A percentile compares a stretch with the other conserved stretches of the same genome.
Conservation (phyloP, 2,113 vertebrate genomes). For the Lepus timidus region DNA sequence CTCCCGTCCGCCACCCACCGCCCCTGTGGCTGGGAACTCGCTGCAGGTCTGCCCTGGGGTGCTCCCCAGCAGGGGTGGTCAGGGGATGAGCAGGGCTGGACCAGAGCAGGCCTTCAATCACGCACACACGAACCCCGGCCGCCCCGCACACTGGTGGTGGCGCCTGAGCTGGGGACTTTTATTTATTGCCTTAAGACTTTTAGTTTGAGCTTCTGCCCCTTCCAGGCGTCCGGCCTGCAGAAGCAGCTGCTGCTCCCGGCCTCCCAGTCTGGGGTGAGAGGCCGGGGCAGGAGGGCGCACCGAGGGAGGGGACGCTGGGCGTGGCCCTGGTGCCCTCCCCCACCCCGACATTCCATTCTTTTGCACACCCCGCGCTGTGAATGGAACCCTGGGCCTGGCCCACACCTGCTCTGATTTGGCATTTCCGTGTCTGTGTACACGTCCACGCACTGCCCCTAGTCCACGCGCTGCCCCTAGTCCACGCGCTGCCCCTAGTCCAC, state of each 20-base stretch:
- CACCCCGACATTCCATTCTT: constrained; percentile 78
- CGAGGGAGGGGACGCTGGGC: background rate
- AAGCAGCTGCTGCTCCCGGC: background rate
- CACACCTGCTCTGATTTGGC: constrained; percentile 49
- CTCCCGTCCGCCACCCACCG: fast-evolving
- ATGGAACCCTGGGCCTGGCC: constrained; percentile 32
- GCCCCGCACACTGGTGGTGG: background rate
- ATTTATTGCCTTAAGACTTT: constrained; percentile 80
- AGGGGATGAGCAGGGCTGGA: background rate
- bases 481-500: constrained; percentile 53
- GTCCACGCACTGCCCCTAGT: constrained; percentile 54
- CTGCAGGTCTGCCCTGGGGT: background rate
- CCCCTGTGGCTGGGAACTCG: background rate
- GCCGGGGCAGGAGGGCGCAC: background rate
- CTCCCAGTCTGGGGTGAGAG: background rate
- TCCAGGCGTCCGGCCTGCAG: background rate
- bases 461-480: constrained; percentile 60
- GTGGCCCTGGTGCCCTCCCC: background rate
- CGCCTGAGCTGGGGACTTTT: constrained; percentile 27
- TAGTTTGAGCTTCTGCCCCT: constrained; percentile 39
- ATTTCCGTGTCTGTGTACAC: constrained; percentile 67
- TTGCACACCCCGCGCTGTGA: constrained; percentile 81
- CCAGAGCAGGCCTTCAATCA: background rate
- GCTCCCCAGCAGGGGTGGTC: background rate
- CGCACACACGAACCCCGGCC: background rate